phyloP scores from a whole-genome alignment of 2,113 vertebrate species.

The Sapayoa aenigma region DNA sequence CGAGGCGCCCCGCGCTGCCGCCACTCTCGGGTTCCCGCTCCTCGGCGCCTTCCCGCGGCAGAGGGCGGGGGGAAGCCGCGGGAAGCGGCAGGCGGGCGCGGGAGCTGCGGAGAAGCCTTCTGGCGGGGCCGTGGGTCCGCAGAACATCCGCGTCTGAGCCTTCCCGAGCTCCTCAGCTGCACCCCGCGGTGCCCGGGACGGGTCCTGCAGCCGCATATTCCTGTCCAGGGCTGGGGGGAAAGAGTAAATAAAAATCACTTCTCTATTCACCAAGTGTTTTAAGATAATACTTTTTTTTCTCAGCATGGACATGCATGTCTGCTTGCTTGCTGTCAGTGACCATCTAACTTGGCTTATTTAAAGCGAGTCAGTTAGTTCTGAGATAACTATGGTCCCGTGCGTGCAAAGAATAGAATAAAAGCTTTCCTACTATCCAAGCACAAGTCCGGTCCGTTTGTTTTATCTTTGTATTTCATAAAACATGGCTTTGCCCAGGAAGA shows the following conservation, averaged over 20 bases:
- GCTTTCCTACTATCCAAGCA: rapidly evolving
- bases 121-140: too few species aligned
- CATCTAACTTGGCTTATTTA: rapidly evolving
- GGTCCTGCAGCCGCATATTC: rapidly evolving
- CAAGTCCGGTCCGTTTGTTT: not conserved
- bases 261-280: rapidly evolving
- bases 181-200: rapidly evolving
- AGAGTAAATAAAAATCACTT: rapidly evolving
- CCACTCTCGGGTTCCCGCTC: too few species aligned
- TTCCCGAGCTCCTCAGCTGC: rapidly evolving
- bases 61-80: not conserved
- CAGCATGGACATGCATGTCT: rapidly evolving
- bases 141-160: rapidly evolving
- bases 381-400: not conserved
- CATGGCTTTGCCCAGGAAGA: rapidly evolving
- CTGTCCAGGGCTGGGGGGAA: rapidly evolving
- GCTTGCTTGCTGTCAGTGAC: not conserved
- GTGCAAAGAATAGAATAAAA: not conserved
- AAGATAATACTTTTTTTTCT: rapidly evolving
- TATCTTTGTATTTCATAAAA: not conserved
- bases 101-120: too few species aligned
- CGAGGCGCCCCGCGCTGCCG: not conserved
- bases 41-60: not conserved
- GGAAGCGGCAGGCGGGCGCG: too few species aligned
- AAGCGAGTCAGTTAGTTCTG: not conserved